Conservation (phyloP, 1,140 invertebrate genomes). For the Eumaeus atala region DNA sequence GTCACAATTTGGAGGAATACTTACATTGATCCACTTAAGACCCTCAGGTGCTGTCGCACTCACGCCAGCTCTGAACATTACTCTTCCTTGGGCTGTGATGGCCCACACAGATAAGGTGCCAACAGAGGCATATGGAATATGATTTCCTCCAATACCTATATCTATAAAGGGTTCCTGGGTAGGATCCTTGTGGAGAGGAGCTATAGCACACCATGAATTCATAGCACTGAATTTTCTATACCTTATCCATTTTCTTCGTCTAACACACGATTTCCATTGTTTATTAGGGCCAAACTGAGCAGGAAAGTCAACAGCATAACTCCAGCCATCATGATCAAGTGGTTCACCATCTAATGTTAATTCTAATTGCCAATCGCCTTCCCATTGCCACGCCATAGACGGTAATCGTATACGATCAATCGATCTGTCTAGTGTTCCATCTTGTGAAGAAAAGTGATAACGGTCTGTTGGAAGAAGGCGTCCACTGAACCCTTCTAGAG, state of each 20-base stretch:
- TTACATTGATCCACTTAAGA: slow-evolving; percentile 84
- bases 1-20: slow-evolving; percentile 83
- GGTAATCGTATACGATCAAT: slow-evolving; percentile 89
- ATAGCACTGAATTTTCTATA: slow-evolving; percentile 90
- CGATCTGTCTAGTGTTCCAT: slow-evolving; percentile 84
- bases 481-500: slow-evolving; percentile 89
- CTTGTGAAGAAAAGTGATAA: slow-evolving; percentile 87
- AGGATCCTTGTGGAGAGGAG: slow-evolving; percentile 89
- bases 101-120: slow-evolving; percentile 91
- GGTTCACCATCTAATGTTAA: slow-evolving; percentile 90
- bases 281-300: slow-evolving; percentile 87
- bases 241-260: slow-evolving; percentile 91
- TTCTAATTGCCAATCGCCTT: slow-evolving; percentile 93
- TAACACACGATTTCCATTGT: slow-evolving; percentile 93
- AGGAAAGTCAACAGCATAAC: slow-evolving; percentile 94
- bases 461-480: slow-evolving; percentile 90
- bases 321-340: slow-evolving; percentile 93
- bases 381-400: slow-evolving; percentile 95
- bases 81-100: slow-evolving; percentile 89
- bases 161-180: slow-evolving; percentile 86
- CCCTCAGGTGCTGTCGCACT: slow-evolving; percentile 88
- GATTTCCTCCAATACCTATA: slow-evolving; percentile 88
- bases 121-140: slow-evolving; percentile 82
- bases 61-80: slow-evolving; percentile 89
- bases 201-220: slow-evolving; percentile 93